phyloP scores from a whole-genome alignment of 2,113 vertebrate genomes.

The Tauraco erythrolophus region DNA sequence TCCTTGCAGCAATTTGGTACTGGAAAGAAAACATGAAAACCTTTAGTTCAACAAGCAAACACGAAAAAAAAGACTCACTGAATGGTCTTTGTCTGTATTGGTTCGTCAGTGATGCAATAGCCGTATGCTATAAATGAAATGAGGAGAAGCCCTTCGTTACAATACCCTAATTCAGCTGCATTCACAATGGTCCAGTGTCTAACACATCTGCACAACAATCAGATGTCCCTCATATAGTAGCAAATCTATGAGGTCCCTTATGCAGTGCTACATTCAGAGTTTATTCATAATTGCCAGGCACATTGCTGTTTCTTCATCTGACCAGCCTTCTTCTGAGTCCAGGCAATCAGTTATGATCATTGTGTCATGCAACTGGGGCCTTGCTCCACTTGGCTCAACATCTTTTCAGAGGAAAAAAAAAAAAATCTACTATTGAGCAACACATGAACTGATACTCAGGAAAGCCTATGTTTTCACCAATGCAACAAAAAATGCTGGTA shows the following conservation, averaged over 20 bases:
- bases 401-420: neutral
- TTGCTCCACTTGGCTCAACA: constrained; percentile 38
- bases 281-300: constrained; percentile 45
- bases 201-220: constrained; percentile 49
- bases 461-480: constrained; percentile 2
- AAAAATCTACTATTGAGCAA: neutral
- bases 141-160: neutral
- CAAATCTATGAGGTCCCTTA: constrained; percentile 24
- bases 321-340: neutral
- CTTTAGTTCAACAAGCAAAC: constrained; percentile 36
- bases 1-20: constrained; percentile 70
- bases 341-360: constrained; percentile 22
- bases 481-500: neutral
- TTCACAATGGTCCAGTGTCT: constrained; percentile 32
- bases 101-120: neutral
- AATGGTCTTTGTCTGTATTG: neutral
- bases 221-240: constrained; percentile 10
- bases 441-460: neutral
- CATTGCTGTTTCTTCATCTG: neutral
- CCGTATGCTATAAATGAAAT: constrained; percentile 17
- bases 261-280: constrained; percentile 15
- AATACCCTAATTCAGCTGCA: constrained; percentile 17
- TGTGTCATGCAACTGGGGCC: constrained; percentile 21
- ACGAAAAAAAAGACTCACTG: neutral
- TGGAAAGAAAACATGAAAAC: constrained; percentile 42